Conservation (phyloP, 2,888 invertebrate genomes). For the Noctuana brunneofusca region DNA sequence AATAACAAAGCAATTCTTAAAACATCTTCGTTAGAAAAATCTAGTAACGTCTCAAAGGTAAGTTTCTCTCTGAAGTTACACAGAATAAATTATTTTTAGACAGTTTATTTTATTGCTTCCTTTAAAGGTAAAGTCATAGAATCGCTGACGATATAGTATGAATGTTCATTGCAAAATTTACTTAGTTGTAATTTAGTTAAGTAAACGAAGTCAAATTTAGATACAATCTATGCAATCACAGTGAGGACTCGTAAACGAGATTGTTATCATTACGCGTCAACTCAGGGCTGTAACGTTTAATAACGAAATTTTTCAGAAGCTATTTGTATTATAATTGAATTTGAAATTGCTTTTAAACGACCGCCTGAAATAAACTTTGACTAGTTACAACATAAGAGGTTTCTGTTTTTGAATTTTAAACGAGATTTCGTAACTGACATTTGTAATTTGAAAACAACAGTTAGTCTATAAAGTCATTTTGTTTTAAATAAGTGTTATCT, state of each 20-base stretch:
- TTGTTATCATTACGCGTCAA: constrained; percentile 44
- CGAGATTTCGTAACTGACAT: neutral
- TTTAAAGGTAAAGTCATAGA: neutral
- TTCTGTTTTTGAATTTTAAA: constrained; percentile 1
- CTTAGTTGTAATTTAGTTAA: constrained; percentile 11
- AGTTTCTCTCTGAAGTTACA: neutral
- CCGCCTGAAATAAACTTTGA: neutral
- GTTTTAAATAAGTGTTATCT: neutral
- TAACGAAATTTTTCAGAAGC: constrained; percentile 10
- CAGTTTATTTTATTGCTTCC: neutral
- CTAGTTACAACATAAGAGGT: neutral
- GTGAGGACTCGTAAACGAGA: constrained; percentile 49
- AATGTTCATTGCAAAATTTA: constrained; percentile 5
- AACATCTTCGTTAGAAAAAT: constrained; percentile 14
- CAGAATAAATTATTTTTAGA: neutral
- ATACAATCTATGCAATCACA: constrained; percentile 48
- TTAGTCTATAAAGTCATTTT: neutral
- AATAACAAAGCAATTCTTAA: constrained; percentile 26
- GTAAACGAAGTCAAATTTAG: constrained; percentile 45
- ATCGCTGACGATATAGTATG: neutral
- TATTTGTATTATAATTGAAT: constrained; percentile 13
- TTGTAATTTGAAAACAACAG: too few relatives aligned
- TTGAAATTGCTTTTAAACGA: constrained; percentile 14
- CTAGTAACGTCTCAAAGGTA: constrained; percentile 9
- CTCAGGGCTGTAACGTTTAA: constrained; percentile 16